Base-by-base conservation (phyloP, 2,888 invertebrate genomes). In the Macrophya annulata region DNA sequence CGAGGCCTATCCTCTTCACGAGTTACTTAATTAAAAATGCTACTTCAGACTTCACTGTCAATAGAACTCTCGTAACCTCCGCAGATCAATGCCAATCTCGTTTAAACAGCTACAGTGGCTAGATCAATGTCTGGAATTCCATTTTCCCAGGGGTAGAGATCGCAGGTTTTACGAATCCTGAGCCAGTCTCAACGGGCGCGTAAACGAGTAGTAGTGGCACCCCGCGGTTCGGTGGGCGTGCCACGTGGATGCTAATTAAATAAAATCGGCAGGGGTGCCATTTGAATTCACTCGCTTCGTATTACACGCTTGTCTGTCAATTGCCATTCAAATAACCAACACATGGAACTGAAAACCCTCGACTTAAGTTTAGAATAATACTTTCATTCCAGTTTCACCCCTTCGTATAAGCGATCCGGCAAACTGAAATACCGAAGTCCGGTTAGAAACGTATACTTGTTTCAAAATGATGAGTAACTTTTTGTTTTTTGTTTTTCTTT, bases 201-300 rank as follows among this genome's bases (percentile, higher is more conserved):
- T 79, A n/a, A 79, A 79, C 79, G 59, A 79, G 55, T 55, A 79
- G 55, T 40, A 55, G 37, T 51, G 40, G 79, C 79, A 55, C 79
- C 79, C 55, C 40, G 40, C 17, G n/a, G 79, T 21, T 55, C 37
- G 9, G 37, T 25, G 37, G 12, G 55, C n/a, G 40, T 21, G 79
- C 79, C 55, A 79, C 51, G 40, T 59, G 43, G 82, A 12, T 45
- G 65, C 62, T 82, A 82, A 82, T 82, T 65, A 62, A 82, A 82
- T 82, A 43, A 65, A 48, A 10, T 43, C 82, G 25, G 45, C 21
- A 48, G 21, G 82, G 82, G 82, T 62, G 65, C 65, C 65, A 17
- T 82, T 62, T 82, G 82, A 62, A 82, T 82, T 45, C 65, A 45
- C 65, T 65, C 65, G 65, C 65, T 65, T 51, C 25, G 25, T n/a